Base-by-base conservation (phyloP, 2,888 invertebrate species). In the Petrolisthes manimaculis region DNA sequence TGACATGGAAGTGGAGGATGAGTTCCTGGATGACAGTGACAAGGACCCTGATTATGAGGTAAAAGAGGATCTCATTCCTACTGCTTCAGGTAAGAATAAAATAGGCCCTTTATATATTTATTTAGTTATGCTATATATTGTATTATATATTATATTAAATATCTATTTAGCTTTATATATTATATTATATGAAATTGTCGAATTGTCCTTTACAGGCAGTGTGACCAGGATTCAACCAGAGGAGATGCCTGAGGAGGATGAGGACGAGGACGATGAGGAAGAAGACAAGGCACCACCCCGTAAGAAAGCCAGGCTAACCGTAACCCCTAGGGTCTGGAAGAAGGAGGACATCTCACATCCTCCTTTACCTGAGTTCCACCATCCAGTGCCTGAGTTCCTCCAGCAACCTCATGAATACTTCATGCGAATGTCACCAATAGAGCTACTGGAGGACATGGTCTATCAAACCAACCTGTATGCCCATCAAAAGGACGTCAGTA, bases 401-500 rank as follows among this genome's bases (percentile, higher is more conserved):
- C 21, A 9, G 18, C 9, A 12, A 24, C 78, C 84, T 6, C 37
- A 56, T 61, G 75, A 87, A 14, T 87, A 3, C 69, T 83, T 83
- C 51, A 51, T 18, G 18, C 21, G 9, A 14, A 61, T 78, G 55
- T 79, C 84, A 54, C 51, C 86, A 14, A 55, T 74, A 83, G 83
- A 69, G 5, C 53, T 86, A 18, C 51, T 88, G n/a, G 88, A 85
- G 9, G 74, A 88, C 14, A 85, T 85, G 79, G 85, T 88, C 12
- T 88, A 18, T 75, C 88, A 83, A 55, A 83, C 83, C 2, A 88
- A 88, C 55, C 83, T 88, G 9, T 88, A 84, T 83, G 37, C 37
- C 37, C 37, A 37, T 37, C 37, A 37, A 37, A 37, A 37, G 37
- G 37, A 37, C 37, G 55, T 78, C 21, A 77, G 53, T 67, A 83